These are phyloP conservation scores for Thecophora atra DNA, from an alignment of 2,888 invertebrate species.

Conservation along the genomic window DNA sequence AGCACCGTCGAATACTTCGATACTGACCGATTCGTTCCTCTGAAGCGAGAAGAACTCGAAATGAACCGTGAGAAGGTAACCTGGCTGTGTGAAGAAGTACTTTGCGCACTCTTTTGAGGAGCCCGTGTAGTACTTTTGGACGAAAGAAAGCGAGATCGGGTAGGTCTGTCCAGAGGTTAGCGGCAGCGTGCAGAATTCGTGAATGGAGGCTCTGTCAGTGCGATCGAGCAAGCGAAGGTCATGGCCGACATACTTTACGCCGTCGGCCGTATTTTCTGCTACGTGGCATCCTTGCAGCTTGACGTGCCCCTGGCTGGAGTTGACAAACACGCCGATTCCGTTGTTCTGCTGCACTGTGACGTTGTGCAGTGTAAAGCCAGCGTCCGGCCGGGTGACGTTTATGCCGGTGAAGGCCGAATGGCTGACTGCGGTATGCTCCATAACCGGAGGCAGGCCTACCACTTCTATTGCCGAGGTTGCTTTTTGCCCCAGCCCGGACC, in stretches of 20 bases:
- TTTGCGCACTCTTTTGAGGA: slow-evolving; percentile 79
- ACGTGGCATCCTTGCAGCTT: slow-evolving; percentile 81
- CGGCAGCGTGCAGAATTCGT: slow-evolving; percentile 86
- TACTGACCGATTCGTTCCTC: slow-evolving; percentile 76
- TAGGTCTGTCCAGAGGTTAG: slow-evolving; percentile 86
- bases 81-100: slow-evolving; percentile 80
- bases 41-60: slow-evolving; percentile 84
- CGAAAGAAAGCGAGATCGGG: slow-evolving; percentile 83
- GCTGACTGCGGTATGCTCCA: slow-evolving; percentile 83
- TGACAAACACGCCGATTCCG: slow-evolving; percentile 89
- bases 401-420: slow-evolving; percentile 94
- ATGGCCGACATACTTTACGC: slow-evolving; percentile 85
- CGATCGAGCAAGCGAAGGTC: slow-evolving; percentile 81
- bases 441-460: slow-evolving; percentile 90
- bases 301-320: slow-evolving; percentile 85
- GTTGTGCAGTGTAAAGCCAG: slow-evolving; percentile 82
- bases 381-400: slow-evolving; percentile 85
- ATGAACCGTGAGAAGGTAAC: slow-evolving; percentile 85
- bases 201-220: slow-evolving; percentile 78
- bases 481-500: slow-evolving; percentile 81
- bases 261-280: slow-evolving; percentile 89
- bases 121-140: slow-evolving; percentile 79
- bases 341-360: slow-evolving; percentile 84
- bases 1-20: slow-evolving; percentile 83
- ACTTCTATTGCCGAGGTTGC: slow-evolving; percentile 86